These are phyloP conservation scores for Drepana falcataria DNA, from an alignment of 2,888 invertebrate species.

Conservation along the genomic window DNA sequence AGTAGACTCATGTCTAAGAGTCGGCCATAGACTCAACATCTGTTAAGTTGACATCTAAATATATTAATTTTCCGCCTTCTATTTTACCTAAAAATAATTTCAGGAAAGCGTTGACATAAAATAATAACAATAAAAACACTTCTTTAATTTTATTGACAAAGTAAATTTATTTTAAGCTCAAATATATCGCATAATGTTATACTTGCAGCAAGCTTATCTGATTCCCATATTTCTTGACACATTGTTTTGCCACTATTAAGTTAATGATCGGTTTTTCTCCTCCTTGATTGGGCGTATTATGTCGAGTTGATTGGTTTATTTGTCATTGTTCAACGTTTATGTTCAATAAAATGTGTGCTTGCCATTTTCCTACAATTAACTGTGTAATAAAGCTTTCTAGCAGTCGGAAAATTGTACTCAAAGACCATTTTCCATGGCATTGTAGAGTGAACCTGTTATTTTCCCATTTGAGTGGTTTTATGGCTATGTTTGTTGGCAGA, in stretches of 20 bases:
- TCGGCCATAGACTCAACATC: too few relatives aligned
- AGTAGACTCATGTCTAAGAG: too few relatives aligned
- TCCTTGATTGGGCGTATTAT: not conserved
- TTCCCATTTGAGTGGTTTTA: slow-evolving; percentile 76
- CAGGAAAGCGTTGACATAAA: too few relatives aligned
- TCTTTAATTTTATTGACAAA: too few relatives aligned
- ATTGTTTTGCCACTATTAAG: slow-evolving; percentile 22
- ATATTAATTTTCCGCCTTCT: too few relatives aligned
- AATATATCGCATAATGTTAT: not conserved
- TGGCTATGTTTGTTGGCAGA: slow-evolving; percentile 60
- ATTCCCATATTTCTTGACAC: slow-evolving; percentile 18
- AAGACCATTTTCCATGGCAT: slow-evolving; percentile 65
- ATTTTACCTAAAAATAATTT: too few relatives aligned
- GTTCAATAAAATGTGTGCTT: slow-evolving; percentile 35
- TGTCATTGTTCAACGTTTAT: slow-evolving; percentile 28
- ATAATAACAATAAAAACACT: too few relatives aligned
- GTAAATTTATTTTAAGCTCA: too few relatives aligned
- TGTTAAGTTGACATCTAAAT: too few relatives aligned
- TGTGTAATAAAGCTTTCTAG: slow-evolving; percentile 58
- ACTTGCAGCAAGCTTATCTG: slow-evolving; percentile 6
- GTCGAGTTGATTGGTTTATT: slow-evolving; percentile 25
- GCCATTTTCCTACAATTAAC: slow-evolving; percentile 47
- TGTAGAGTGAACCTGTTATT: slow-evolving; percentile 73
- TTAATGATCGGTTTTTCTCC: slow-evolving; percentile 16
- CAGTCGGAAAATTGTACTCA: slow-evolving; percentile 49